phyloP scores from a whole-genome alignment of 2,888 invertebrate species.

The Acheta domesticus region DNA sequence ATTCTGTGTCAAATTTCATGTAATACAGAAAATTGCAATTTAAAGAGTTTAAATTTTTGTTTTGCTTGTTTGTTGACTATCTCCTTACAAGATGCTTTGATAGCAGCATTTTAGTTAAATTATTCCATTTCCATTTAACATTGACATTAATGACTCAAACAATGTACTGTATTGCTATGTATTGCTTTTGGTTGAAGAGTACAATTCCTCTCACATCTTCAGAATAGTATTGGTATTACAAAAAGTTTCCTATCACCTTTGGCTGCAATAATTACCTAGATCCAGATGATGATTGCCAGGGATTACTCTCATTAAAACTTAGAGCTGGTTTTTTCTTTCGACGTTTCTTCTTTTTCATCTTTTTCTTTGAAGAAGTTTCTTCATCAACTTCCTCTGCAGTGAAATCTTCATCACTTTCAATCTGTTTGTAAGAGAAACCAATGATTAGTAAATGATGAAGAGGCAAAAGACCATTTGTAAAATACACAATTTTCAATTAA shows the following conservation, averaged over 20 bases:
- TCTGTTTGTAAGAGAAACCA: not conserved
- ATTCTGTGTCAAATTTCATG: not conserved
- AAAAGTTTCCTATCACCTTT: no score
- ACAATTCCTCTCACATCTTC: no score
- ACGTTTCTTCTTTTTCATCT: constrained; percentile 45
- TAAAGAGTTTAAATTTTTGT: no score
- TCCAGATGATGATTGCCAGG: constrained; percentile 60
- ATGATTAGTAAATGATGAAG: not conserved
- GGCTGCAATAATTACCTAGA: constrained; percentile 44
- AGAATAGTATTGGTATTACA: no score
- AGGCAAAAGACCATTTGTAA: not conserved
- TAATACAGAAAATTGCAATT: no score
- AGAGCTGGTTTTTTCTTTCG: constrained; percentile 44
- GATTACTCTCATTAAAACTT: constrained; percentile 53
- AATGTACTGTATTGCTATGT: no score
- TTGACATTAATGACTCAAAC: no score
- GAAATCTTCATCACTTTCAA: constrained; percentile 43
- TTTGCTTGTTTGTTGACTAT: no score
- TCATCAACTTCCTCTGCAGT: constrained; percentile 50
- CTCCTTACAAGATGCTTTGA: no score
- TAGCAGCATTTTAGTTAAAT: no score
- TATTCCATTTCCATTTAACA: no score
- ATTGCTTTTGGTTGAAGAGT: no score
- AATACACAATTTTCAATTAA: not conserved
- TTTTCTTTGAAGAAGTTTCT: constrained; percentile 42